phyloP scores from a whole-genome alignment of 2,797 vertebrate genomes.

The Nothura maculosa region DNA sequence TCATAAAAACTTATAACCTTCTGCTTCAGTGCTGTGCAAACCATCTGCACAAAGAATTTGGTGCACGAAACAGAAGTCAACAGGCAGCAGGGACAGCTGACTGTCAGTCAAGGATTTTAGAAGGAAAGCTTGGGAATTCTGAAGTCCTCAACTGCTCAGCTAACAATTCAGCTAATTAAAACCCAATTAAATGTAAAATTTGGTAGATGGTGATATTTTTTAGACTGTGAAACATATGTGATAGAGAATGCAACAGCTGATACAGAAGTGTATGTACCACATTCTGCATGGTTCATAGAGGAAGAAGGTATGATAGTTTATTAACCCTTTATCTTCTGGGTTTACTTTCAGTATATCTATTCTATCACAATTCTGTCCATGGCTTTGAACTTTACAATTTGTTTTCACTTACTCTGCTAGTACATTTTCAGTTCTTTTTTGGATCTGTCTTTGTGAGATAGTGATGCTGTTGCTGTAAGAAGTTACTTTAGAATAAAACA shows the following conservation, averaged over 20 bases:
- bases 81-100: background rate
- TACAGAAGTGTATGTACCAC: background rate
- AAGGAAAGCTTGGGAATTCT: background rate
- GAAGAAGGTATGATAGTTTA: background rate
- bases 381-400: background rate
- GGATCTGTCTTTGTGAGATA: background rate
- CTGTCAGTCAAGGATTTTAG: background rate
- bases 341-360: background rate
- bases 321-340: background rate
- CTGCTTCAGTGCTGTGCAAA: background rate
- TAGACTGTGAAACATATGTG: background rate
- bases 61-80: background rate
- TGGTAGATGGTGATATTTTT: background rate
- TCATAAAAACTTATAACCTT: conserved; percentile 5
- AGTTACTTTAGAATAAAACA: background rate
- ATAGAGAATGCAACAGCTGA: background rate
- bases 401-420: background rate
- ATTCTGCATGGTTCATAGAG: background rate
- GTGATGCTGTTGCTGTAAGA: background rate
- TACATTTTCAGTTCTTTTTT: background rate
- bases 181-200: background rate
- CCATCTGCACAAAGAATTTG: background rate
- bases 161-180: background rate
- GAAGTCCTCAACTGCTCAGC: background rate
- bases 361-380: background rate